Conservation (phyloP, 1,140 invertebrate genomes). For the Nephotettix cincticeps region DNA sequence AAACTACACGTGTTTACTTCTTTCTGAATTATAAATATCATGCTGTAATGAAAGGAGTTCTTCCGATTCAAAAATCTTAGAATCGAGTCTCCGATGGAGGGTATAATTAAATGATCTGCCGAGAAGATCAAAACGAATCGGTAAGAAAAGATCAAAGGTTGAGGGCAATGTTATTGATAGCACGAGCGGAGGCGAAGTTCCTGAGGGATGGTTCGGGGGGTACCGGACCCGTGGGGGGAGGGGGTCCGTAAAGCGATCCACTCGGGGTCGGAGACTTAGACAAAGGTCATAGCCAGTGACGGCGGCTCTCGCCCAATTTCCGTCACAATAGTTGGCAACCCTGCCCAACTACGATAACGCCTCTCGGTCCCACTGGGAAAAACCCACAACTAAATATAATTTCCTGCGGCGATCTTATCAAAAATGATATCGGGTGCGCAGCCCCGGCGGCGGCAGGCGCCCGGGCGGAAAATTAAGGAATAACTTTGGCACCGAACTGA, state of each 20-base stretch:
- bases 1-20: no score
- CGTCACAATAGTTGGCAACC: constrained; percentile 4
- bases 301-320: constrained; percentile 7
- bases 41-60: no score
- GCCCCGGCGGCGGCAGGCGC: neutral
- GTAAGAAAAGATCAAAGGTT: constrained; percentile 15
- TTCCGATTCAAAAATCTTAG: no score
- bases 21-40: no score
- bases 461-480: constrained; percentile 15
- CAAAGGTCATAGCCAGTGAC: constrained; percentile 2
- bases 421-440: neutral
- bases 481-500: neutral
- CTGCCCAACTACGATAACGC: neutral
- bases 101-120: constrained; percentile 21
- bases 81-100: no score
- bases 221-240: no score
- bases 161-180: constrained; percentile 18
- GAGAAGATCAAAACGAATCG: constrained; percentile 13
- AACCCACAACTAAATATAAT: constrained; percentile 9
- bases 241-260: no score
- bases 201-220: neutral
- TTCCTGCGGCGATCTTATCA: constrained; percentile 5
- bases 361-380: neutral
- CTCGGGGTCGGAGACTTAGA: neutral
- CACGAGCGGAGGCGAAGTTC: neutral